Evolutionary conservation across 1,140 invertebrate genomes (phyloP), one percentile per base, ranked within the genome.

Genomic region (Scaptomyza graminum): DNA sequence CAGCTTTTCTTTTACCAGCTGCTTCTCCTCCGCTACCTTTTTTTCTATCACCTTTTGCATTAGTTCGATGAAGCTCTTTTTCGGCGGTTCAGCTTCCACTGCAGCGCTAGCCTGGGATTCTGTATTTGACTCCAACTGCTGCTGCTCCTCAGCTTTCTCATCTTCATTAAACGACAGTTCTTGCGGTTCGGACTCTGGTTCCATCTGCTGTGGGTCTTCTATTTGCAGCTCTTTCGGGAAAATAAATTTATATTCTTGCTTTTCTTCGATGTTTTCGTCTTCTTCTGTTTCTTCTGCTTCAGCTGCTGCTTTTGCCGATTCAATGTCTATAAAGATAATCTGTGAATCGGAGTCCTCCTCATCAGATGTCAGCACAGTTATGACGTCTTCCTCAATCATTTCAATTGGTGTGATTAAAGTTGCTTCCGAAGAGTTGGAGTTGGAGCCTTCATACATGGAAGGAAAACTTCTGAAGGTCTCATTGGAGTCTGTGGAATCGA

Each of bases 271-370:
- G 2, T 5, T 25, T 7, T 54, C 43, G 12, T 5, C 2, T 13
- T 7, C 57, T n/a, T 5, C 13, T 2, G 47, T 44, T 8, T 5
- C 5, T 13, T 11, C 57, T n/a, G 28, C 28, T 12, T 43, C 28
- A 0, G 2, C 60, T 22, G 9, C 44, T 9, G 15, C 7, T 3
- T 64, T 64, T 3, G 41, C 59, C 25, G 69, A 68, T 16, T 87
- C 79, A 7, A 87, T 78, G 8, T 82, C 83, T 1, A 88, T 63
- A 15, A 87, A 87, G 16, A 87, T 87, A 15, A 87, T 87, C 16
- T 88, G 75, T 1, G 82, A 87, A 41, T 82, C 72, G 0, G 77
- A 74, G 22, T 74, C 64, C 5, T 65, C 79, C 0, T 69, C 78
- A 34, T 62, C 62, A 0, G 49, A 46, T 8, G 52, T 15, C 12